Base-by-base conservation (phyloP, 1,140 invertebrate species). In the Schmidtea mediterranea region DNA sequence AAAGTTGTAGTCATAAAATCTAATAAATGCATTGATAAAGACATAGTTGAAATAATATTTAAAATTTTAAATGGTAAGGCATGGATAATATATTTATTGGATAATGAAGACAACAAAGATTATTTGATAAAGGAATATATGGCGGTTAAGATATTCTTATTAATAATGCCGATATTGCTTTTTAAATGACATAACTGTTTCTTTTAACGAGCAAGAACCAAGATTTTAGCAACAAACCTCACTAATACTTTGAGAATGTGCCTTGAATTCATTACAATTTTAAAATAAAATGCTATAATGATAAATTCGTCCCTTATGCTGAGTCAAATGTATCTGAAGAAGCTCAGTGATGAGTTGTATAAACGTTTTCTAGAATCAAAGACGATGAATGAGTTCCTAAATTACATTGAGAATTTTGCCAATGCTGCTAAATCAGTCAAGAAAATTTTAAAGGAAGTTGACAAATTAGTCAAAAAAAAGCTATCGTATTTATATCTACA, bases 101-200 rank as follows among this genome's bases (percentile, higher is more conserved):
- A 60, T 62, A 58, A 69, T 57, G 60, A 69, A 32, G 59, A 51
- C 1, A 71, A 79, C 36, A 58, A 65, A 0, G 66, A 73, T 51
- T 74, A 71, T 55, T 54, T 84, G 0, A 66, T 73, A 56, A 56
- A 70, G 22, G 72, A 70, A 19, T 71, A n/a, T n/a, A 82, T 61
- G 74, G 72, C 10, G 76, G 78, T 1, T 59, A 83, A 1, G 79
- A 84, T 68, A 55, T 83, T 24, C 62, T 83, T 12, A 71, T 84
- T 0, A 82, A 82, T 58, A 83, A 84, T 69, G 80, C 80, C 45
- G 80, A 73, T 0, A 80, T 82, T 48, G 75, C 76, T 2, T 80
- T 73, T 57, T 76, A 73, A 26, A 36, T 41, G 47, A 53, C 47
- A 69, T 75, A 0, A 69, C 69, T 1, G 76, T 74, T 49, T 71